Percentiles rank a stretch among this genome's conserved stretches.
These are phyloP conservation scores for Asteroscopus sphinx DNA, from an alignment of 2,888 invertebrate genomes.

Conservation along the genomic window DNA sequence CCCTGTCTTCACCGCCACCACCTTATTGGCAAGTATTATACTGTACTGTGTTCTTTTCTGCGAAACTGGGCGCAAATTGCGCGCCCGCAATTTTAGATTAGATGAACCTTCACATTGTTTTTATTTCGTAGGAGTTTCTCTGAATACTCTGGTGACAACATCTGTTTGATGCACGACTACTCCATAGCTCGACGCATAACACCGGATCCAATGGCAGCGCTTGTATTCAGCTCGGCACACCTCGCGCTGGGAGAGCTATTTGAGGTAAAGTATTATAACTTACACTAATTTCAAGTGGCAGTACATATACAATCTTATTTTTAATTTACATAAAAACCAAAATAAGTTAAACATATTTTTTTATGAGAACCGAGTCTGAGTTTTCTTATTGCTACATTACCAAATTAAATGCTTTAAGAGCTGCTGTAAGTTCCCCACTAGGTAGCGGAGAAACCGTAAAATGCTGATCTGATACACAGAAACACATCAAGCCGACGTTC, in stretches of 20 bases:
- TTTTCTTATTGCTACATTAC: no score
- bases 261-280: slow-evolving; percentile 84
- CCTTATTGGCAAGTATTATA: slow-evolving; percentile 78
- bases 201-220: slow-evolving; percentile 73
- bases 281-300: background rate
- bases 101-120: background rate
- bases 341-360: no score
- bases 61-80: no score
- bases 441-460: no score
- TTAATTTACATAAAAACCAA: no score
- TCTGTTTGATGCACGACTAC: slow-evolving; percentile 92
- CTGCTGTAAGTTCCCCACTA: no score
- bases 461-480: no score
- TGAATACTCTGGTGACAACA: slow-evolving; percentile 92
- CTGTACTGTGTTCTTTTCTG: background rate
- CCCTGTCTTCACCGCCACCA: slow-evolving; percentile 72
- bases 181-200: slow-evolving; percentile 90
- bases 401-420: no score
- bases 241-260: slow-evolving; percentile 94
- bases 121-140: slow-evolving; percentile 86
- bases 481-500: no score
- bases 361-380: no score
- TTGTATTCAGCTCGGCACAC: slow-evolving; percentile 93
- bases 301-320: no score
- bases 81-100: no score